Evolutionary conservation across 2,113 vertebrate species (phyloP).

Genomic region (Cynoglossus semilaevis): DNA sequence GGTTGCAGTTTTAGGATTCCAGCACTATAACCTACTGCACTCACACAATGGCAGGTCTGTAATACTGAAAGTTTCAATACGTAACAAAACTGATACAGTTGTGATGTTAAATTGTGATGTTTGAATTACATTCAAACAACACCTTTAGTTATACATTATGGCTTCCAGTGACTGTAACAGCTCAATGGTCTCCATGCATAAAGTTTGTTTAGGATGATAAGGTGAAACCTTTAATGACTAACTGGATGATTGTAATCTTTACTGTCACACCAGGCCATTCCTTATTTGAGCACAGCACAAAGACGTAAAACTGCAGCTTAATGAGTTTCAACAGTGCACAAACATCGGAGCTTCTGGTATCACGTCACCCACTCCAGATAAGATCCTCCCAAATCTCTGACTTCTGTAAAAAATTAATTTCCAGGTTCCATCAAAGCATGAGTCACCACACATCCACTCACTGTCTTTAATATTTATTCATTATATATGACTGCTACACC

Average conservation of each 20-base stretch:
- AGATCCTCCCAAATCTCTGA: constrained; percentile 5
- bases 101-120: background rate
- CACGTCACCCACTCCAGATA: constrained; percentile 4
- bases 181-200: too few relatives aligned
- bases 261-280: background rate
- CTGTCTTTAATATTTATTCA: background rate
- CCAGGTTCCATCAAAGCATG: background rate
- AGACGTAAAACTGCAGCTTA: background rate
- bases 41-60: background rate
- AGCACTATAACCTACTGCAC: constrained; percentile 8
- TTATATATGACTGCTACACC: too few relatives aligned
- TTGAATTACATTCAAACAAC: background rate
- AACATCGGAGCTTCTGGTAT: constrained; percentile 22
- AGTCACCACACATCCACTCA: background rate
- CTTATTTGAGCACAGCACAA: background rate
- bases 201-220: background rate
- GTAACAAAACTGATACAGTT: background rate
- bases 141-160: too few relatives aligned
- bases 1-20: constrained; percentile 25
- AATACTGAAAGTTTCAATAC: background rate
- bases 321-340: constrained; percentile 1
- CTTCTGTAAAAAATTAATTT: constrained; percentile 9
- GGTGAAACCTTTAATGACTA: background rate
- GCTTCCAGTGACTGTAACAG: too few relatives aligned
- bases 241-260: background rate